These are phyloP conservation scores for Nasua narica DNA, from an alignment of 2,797 vertebrate genomes.

Conservation along the genomic window DNA sequence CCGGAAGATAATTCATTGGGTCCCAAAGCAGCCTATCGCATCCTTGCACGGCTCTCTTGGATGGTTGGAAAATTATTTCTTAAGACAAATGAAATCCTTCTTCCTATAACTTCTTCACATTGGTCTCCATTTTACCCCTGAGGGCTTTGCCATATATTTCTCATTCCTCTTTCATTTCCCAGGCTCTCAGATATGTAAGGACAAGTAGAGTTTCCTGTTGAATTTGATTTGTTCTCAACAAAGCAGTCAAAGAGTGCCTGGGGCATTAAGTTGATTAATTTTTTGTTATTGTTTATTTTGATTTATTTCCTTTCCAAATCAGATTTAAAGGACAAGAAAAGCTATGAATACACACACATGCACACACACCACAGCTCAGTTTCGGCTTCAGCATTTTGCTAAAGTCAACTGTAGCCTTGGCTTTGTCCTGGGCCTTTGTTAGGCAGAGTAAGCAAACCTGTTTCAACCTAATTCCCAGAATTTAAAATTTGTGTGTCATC, in stretches of 20 bases:
- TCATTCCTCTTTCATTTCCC: neutral
- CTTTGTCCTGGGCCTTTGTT: neutral
- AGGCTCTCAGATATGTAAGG: neutral
- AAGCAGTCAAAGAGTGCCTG: neutral
- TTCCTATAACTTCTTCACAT: neutral
- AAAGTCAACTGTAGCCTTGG: neutral
- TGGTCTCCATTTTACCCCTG: neutral
- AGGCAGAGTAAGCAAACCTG: neutral
- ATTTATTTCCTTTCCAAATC: slow-evolving; percentile 23
- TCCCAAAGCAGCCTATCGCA: neutral
- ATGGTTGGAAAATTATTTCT: neutral
- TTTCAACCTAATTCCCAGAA: neutral
- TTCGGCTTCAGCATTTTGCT: neutral
- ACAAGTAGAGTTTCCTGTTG: neutral
- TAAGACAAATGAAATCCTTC: neutral
- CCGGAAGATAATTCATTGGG: neutral
- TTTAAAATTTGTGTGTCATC: neutral
- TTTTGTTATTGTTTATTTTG: slow-evolving; percentile 10
- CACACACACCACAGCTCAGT: neutral
- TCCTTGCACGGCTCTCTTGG: neutral
- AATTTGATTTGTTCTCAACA: neutral
- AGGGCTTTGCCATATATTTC: fast-evolving
- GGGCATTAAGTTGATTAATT: neutral
- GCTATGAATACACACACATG: neutral
- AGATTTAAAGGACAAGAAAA: neutral